These are phyloP conservation scores for Phyllotreta cruciferae DNA, from an alignment of 2,888 invertebrate species.

Conservation along the genomic window DNA sequence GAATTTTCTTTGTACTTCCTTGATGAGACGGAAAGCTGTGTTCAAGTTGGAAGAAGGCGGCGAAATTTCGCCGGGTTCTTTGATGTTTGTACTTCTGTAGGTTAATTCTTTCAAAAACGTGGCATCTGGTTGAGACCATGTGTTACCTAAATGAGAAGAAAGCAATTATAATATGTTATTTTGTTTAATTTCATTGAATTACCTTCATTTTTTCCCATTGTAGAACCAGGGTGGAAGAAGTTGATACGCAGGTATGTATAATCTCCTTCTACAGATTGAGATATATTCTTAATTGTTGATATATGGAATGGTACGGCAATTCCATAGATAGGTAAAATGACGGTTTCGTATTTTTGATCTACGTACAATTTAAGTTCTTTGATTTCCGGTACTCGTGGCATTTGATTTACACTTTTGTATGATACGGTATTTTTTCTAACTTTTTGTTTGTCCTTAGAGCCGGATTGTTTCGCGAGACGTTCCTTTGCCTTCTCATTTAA, in stretches of 20 bases:
- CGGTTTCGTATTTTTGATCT: conserved; percentile 96
- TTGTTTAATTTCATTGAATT: conserved; percentile 10
- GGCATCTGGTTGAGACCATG: conserved; percentile 93
- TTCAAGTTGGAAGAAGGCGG: conserved; percentile 95
- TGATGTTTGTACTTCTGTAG: conserved; percentile 95
- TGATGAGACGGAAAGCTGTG: conserved; percentile 96
- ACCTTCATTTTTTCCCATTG: conserved; percentile 91
- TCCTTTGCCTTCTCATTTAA: conserved; percentile 94
- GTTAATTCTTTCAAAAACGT: conserved; percentile 99
- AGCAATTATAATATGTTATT: neutral
- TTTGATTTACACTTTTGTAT: conserved; percentile 89
- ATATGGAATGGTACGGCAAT: conserved; percentile 98
- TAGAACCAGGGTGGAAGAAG: conserved; percentile 97
- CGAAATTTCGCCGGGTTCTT: conserved; percentile 94
- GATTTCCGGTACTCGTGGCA: conserved; percentile 94
- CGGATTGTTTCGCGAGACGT: conserved; percentile 85
- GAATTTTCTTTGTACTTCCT: conserved; percentile 96
- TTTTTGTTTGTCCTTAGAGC: conserved; percentile 86
- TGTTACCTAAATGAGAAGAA: conserved; percentile 63
- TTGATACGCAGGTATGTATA: conserved; percentile 98
- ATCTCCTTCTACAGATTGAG: conserved; percentile 97
- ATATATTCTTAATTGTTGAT: conserved; percentile 98
- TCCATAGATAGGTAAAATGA: conserved; percentile 97
- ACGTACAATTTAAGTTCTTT: conserved; percentile 94
- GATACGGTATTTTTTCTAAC: conserved; percentile 94